phyloP scores from a whole-genome alignment of 2,113 vertebrate genomes.

The Dunckerocampus dactyliophorus region DNA sequence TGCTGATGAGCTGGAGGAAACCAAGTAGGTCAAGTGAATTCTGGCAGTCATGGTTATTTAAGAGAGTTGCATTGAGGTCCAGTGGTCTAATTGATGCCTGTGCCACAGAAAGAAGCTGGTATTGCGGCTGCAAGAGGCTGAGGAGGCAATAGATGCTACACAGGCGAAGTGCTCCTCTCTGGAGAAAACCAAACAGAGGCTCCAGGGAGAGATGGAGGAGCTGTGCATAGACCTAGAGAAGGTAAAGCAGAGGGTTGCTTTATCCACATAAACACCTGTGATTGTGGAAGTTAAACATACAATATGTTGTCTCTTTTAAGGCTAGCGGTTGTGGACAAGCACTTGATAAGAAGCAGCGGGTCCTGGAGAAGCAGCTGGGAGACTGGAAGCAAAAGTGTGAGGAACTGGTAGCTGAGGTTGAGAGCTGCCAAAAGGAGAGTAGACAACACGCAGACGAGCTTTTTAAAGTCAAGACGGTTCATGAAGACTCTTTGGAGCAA shows the following conservation, averaged over 20 bases:
- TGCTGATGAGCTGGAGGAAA: slow-evolving; percentile 75
- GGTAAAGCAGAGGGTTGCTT: slow-evolving; percentile 40
- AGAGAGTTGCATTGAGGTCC: background rate
- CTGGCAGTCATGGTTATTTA: background rate
- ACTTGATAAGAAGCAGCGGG: slow-evolving; percentile 77
- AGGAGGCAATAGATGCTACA: slow-evolving; percentile 74
- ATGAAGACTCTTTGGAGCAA: slow-evolving; percentile 76
- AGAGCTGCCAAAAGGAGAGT: slow-evolving; percentile 77
- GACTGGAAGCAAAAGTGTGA: slow-evolving; percentile 78
- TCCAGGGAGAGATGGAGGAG: slow-evolving; percentile 77
- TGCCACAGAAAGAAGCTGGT: slow-evolving; percentile 72
- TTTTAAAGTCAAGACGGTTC: slow-evolving; percentile 74
- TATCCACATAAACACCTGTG: background rate
- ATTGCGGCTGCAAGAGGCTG: slow-evolving; percentile 71
- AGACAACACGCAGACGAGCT: slow-evolving; percentile 68
- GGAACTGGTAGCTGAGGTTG: slow-evolving; percentile 72
- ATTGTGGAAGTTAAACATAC: rapidly evolving
- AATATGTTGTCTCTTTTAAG: slow-evolving; percentile 29
- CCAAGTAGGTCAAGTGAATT: slow-evolving; percentile 57
- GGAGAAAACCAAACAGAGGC: slow-evolving; percentile 77
- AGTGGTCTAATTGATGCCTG: background rate
- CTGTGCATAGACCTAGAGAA: slow-evolving; percentile 77
- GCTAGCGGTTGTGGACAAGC: slow-evolving; percentile 61
- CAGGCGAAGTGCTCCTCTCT: slow-evolving; percentile 76
- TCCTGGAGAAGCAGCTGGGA: slow-evolving; percentile 75